Base-by-base conservation (phyloP, 2,888 invertebrate genomes). In the Silvanus unidentatus region DNA sequence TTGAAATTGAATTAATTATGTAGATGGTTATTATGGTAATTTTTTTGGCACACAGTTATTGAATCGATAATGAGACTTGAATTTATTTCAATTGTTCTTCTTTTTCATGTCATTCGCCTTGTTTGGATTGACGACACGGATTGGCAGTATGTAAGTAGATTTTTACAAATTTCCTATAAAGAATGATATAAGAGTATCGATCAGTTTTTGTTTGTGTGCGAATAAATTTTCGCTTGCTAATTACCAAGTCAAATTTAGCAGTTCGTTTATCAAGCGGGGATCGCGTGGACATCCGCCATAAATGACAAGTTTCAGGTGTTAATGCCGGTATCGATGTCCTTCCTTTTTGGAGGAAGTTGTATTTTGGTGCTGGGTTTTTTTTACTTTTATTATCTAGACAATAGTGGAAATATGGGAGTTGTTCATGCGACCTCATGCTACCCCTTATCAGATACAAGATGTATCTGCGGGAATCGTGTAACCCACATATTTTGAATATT, bases 371-470 rank as follows among this genome's bases (percentile, higher is more conserved):
- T 22, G 36, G 28, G 35, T 42, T 49, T 50, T 49, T 22, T 22
- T 22, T 22, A 5, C 3, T 3, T 22, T 22, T 22, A 22, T 22
- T 43, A 47, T 40, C 34, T 50, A 42, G 37, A 15, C 16, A 37
- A 12, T 32, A 12, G 32, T n/a, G 32, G 15, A 37, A 15, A 11
- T 37, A 37, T 37, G 37, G 14, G 16, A 12, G n/a, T 37, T 11
- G 16, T 15, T 16, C 14, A 15, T 37, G 14, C 37, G 37, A 50
- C 51, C 46, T 34, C 38, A 47, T 45, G 43, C 11, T 41, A 16
- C 29, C 9, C 32, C 15, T 62, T 63, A 64, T 63, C 61, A 59
- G 62, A 63, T 64, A 62, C 60, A 59, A 60, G 58, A 49, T 51
- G 48, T 62, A 63, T 64, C 64, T 55, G 54, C 50, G 48, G 53